Base-by-base conservation (phyloP, 35 echinoderm and acorn worm genomes). In the Patiria miniata region DNA sequence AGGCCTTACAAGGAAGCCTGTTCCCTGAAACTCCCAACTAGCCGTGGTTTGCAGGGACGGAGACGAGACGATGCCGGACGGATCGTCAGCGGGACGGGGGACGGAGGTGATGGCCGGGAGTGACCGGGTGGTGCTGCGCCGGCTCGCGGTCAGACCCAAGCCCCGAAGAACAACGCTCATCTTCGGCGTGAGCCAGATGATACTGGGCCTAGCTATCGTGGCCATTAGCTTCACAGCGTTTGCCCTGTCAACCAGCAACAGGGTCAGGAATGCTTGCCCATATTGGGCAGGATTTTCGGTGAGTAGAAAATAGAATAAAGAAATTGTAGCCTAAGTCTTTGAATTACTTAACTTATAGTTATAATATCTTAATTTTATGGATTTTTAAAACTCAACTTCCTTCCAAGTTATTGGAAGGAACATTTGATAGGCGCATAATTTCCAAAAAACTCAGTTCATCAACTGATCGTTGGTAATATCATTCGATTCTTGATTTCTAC, bases 221-320 rank as follows among this genome's bases (percentile, higher is more conserved):
- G 92, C 83, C 5, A 83, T 94, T 3, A 94, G 92, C 77, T 94
- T 94, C 58, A 89, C 92, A 39, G 92, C 92, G 5, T 94, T 94
- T 83, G 92, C 86, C 18, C 57, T 94, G 28, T 94, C 92, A 23
- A 94, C 92, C 82, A 90, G 87, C n/a, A 94, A 94, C 78, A 54
- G 92, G 39, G 81, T 94, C 7, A 84, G 92, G 58, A 94, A 94
- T 58, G 92, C 92, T 6, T 94, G 92, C 57, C 92, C 92, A 52
- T 94, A 94, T 54, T 94, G 92, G 92, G 92, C 92, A 53, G 92
- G 92, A 84, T 94, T 94, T 86, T 94, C 92, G 77, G 92, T 94
- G 76, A 61, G 92, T 94, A 40, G 2, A 39, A n/a, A n/a, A n/a
- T n/a, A n/a, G n/a, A n/a, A n/a, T n/a, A n/a, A n/a, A n/a, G n/a